Conservation (phyloP, 2,797 vertebrate species). For the Cetoscarus ocellatus region DNA sequence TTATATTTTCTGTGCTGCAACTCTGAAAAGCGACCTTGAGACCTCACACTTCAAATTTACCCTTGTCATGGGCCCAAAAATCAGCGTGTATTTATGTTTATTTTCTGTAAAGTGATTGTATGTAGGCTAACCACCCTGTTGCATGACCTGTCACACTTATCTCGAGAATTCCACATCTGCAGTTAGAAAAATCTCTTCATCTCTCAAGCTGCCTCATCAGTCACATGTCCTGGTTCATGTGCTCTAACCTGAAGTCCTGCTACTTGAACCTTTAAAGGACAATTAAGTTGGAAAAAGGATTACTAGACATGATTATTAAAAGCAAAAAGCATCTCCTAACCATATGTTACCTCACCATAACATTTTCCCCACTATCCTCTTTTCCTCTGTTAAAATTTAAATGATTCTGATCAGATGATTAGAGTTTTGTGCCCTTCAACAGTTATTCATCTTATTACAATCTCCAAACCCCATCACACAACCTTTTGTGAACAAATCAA, state of each 20-base stretch:
- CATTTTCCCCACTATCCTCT: not conserved
- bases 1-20: not conserved
- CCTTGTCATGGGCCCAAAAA: not conserved
- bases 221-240: constrained; percentile 12
- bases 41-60: not conserved
- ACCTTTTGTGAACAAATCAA: too few species aligned
- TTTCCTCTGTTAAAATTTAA: too few species aligned
- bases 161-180: not conserved
- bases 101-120: not conserved
- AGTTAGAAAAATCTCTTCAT: constrained; percentile 26
- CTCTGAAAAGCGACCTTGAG: not conserved
- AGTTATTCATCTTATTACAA: too few species aligned
- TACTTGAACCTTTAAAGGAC: not conserved
- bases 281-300: not conserved
- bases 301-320: not conserved
- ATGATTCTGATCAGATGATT: too few species aligned
- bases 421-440: too few species aligned
- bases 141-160: constrained; percentile 5
- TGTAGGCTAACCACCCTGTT: not conserved
- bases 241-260: not conserved
- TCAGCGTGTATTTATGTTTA: not conserved
- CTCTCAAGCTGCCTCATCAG: constrained; percentile 2
- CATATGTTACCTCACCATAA: not conserved
- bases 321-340: not conserved
- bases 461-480: too few species aligned